Conservation (phyloP, 2,113 vertebrate genomes). For the Coregonus clupeaformis region DNA sequence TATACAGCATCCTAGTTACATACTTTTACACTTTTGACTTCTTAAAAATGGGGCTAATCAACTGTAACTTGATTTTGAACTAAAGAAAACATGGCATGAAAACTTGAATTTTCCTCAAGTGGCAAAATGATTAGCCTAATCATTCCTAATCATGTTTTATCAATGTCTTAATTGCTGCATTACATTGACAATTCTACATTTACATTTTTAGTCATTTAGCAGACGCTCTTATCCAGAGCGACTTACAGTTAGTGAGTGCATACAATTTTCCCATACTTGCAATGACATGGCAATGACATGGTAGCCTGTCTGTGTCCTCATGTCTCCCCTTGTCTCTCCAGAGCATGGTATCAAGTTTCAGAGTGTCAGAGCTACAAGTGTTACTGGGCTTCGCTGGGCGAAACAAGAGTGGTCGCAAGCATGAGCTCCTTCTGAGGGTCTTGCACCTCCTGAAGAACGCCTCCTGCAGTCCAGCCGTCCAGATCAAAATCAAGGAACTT, state of each 20-base stretch:
- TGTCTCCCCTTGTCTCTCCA: conserved; percentile 53
- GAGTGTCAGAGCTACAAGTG: conserved; percentile 87
- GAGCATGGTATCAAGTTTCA: conserved; percentile 90
- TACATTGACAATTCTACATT: no score
- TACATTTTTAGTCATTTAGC: no score
- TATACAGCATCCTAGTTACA: no score
- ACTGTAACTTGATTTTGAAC: no score
- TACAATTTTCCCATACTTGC: no score
- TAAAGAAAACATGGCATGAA: no score
- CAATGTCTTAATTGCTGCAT: not conserved
- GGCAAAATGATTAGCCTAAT: no score
- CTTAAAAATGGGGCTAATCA: no score
- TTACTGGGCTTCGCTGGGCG: conserved; percentile 85
- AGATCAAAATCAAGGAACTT: conserved; percentile 83
- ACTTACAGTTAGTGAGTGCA: no score
- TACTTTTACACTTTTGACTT: no score
- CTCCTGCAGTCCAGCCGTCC: conserved; percentile 84
- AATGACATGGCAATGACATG: not conserved
- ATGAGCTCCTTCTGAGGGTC: conserved; percentile 87
- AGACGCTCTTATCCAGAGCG: no score
- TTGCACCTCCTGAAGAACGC: conserved; percentile 83
- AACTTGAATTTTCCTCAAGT: no score
- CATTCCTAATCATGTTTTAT: not conserved
- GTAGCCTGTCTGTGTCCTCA: conserved; percentile 23
- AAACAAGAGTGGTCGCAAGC: conserved; percentile 86